phyloP scores from a whole-genome alignment of 2,888 invertebrate species.

The Pogonocherus hispidulus region DNA sequence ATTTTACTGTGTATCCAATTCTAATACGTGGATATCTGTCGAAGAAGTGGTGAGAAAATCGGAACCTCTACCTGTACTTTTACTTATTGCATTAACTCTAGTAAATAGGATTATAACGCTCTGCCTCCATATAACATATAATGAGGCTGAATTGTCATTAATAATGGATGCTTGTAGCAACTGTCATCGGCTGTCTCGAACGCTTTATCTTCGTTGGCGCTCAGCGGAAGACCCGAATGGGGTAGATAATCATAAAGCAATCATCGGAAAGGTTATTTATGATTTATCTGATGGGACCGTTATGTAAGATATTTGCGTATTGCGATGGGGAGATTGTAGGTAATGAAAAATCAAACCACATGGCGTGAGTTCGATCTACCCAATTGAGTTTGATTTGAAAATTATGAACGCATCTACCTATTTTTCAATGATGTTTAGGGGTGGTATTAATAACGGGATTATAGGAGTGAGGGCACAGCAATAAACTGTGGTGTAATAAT shows the following conservation, averaged over 20 bases:
- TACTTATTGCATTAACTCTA: neutral
- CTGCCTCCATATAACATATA: neutral
- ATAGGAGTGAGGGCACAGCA: no score
- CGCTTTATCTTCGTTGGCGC: neutral
- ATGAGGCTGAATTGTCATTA: constrained; percentile 3
- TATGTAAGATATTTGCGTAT: neutral
- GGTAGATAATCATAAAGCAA: constrained; percentile 1
- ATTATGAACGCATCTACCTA: no score
- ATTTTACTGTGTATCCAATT: neutral
- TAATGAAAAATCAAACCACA: no score
- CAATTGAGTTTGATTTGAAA: no score
- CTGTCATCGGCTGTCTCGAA: neutral
- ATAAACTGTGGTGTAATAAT: no score
- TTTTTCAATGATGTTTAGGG: no score
- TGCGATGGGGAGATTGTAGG: neutral
- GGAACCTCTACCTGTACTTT: neutral
- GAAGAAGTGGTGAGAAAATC: constrained; percentile 1
- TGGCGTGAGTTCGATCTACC: no score
- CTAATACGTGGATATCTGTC: neutral
- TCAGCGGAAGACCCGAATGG: neutral
- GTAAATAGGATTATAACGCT: neutral
- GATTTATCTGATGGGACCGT: neutral
- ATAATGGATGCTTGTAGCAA: constrained; percentile 13
- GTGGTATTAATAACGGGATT: no score
- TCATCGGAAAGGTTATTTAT: constrained; percentile 3